A percentile compares a stretch with the other conserved stretches of the same genome.
These are phyloP conservation scores for Hypena proboscidalis DNA, from an alignment of 2,888 invertebrate species.

Conservation along the genomic window DNA sequence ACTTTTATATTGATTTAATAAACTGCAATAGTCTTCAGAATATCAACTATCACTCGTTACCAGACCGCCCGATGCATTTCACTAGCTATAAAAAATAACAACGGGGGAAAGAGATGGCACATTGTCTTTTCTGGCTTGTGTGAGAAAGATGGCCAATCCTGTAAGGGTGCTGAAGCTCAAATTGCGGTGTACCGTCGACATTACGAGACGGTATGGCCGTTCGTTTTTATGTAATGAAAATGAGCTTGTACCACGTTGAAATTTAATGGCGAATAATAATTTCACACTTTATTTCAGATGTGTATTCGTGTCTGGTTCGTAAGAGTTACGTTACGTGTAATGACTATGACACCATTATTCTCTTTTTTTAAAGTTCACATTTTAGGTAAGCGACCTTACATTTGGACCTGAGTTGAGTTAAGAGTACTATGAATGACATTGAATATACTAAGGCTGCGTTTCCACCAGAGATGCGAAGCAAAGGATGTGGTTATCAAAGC, in stretches of 20 bases:
- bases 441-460: too few species aligned
- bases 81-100: slow-evolving; percentile 51
- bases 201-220: slow-evolving; percentile 39
- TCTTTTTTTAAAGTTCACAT: not conserved
- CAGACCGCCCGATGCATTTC: slow-evolving; percentile 41
- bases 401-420: too few species aligned
- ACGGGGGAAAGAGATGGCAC: slow-evolving; percentile 28
- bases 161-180: slow-evolving; percentile 38
- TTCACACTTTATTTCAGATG: slow-evolving; percentile 29
- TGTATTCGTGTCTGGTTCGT: slow-evolving; percentile 5
- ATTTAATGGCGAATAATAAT: slow-evolving; percentile 41
- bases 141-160: slow-evolving; percentile 13
- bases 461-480: too few species aligned
- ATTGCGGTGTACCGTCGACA: slow-evolving; percentile 45
- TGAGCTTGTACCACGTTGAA: slow-evolving; percentile 45
- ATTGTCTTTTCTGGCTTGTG: not conserved
- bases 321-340: too few species aligned
- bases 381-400: too few species aligned
- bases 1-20: slow-evolving; percentile 15
- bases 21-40: slow-evolving; percentile 26
- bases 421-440: too few species aligned
- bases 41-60: slow-evolving; percentile 42
- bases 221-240: slow-evolving; percentile 60
- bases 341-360: too few species aligned
- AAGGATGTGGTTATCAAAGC: too few species aligned